These are phyloP conservation scores for Pyxicephalus adspersus DNA, from an alignment of 2,113 vertebrate genomes.

Conservation along the genomic window DNA sequence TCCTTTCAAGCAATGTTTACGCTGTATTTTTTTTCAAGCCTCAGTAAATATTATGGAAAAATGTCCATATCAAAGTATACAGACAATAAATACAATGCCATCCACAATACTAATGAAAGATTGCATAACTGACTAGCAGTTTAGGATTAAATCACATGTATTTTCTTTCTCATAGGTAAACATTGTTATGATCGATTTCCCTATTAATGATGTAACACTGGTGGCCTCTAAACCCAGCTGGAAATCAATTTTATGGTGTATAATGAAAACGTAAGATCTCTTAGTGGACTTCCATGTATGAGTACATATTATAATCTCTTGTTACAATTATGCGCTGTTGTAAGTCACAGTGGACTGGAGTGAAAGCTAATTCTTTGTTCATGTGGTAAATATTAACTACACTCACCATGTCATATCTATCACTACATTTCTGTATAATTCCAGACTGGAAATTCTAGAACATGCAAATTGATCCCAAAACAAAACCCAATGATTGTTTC, in stretches of 20 bases:
- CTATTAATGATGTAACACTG: constrained; percentile 39
- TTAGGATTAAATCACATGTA: background rate
- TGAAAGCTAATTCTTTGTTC: constrained; percentile 23
- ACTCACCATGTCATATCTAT: constrained; percentile 32
- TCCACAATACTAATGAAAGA: background rate
- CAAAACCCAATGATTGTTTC: no score
- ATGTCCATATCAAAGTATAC: background rate
- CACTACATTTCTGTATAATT: constrained; percentile 1
- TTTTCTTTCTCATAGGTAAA: constrained; percentile 20
- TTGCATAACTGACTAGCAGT: background rate
- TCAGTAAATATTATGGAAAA: background rate
- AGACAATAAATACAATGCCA: background rate
- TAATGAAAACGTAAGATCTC: constrained; percentile 29
- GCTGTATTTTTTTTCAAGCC: background rate
- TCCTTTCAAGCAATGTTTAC: background rate
- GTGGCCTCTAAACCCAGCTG: constrained; percentile 48
- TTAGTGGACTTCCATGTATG: constrained; percentile 20
- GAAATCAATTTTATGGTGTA: constrained; percentile 47
- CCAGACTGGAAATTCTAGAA: constrained; percentile 5
- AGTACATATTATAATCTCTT: constrained; percentile 23
- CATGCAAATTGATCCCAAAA: background rate
- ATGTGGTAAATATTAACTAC: constrained; percentile 30
- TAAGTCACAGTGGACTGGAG: constrained; percentile 17
- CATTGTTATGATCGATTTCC: constrained; percentile 34
- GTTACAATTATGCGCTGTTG: background rate